Evolutionary conservation across 2,797 vertebrate species (phyloP).

Genomic region (Acanthurus lineatus): DNA sequence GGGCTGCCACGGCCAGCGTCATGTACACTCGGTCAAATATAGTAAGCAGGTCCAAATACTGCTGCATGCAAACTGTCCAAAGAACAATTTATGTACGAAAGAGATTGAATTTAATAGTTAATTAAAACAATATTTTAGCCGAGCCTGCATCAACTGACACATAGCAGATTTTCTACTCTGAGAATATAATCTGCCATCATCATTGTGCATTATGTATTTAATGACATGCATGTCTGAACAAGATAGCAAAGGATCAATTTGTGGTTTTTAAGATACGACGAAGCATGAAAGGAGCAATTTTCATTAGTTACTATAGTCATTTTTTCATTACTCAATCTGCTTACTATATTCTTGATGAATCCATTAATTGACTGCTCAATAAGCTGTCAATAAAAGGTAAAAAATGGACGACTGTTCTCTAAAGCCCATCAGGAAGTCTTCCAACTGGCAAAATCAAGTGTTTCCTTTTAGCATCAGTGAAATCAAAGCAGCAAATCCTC

Average conservation of each 20-base stretch:
- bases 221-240: constrained; percentile 2
- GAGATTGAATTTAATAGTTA: constrained; percentile 8
- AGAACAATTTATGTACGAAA: background rate
- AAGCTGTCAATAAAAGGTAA: background rate
- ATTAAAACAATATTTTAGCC: constrained; percentile 23
- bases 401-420: background rate
- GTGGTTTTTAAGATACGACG: constrained; percentile 14
- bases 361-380: background rate
- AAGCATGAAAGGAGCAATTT: background rate
- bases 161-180: constrained; percentile 9
- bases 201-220: constrained; percentile 9
- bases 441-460: too few species aligned
- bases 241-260: background rate
- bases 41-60: constrained; percentile 31
- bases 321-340: background rate
- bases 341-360: background rate
- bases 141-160: constrained; percentile 24
- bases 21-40: constrained; percentile 19
- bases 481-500: too few species aligned
- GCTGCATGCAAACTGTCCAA: constrained; percentile 5
- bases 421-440: too few species aligned
- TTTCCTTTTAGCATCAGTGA: too few species aligned
- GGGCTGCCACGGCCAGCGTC: constrained; percentile 30
- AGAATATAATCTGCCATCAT: constrained; percentile 40
- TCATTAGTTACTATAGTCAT: background rate